These are phyloP conservation scores for Ictalurus furcatus DNA, from an alignment of 2,113 vertebrate genomes.

Conservation along the genomic window DNA sequence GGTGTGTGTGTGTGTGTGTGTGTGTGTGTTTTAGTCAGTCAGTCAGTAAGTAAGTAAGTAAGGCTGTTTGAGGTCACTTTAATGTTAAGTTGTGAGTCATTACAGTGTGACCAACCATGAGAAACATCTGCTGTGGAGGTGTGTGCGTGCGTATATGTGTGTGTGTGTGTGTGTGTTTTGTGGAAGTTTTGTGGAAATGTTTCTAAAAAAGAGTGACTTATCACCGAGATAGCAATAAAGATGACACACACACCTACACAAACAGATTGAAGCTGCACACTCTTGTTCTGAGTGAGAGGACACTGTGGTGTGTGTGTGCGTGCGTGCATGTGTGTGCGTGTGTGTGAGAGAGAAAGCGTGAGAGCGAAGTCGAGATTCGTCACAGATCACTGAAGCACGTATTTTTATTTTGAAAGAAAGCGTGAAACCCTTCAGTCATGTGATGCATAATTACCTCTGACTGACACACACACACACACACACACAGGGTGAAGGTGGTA, in stretches of 20 bases:
- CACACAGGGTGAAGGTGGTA: constrained; percentile 9
- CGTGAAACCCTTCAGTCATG: constrained; percentile 35
- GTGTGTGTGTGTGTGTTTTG: neutral
- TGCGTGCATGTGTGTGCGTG: neutral
- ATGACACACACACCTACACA: neutral
- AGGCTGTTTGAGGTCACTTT: neutral
- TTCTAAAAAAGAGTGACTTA: neutral
- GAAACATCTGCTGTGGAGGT: neutral
- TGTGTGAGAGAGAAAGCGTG: neutral
- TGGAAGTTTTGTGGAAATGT: neutral
- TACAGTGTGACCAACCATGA: neutral
- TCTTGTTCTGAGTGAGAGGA: neutral
- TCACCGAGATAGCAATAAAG: neutral
- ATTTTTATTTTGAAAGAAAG: constrained; percentile 33
- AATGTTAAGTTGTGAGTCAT: constrained; percentile 10
- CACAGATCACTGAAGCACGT: neutral
- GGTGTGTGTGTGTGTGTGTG: neutral
- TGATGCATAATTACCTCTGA: constrained; percentile 17
- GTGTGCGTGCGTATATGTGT: neutral
- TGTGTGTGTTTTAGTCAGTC: neutral
- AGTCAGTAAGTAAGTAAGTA: neutral
- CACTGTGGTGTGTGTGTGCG: neutral
- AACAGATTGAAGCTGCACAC: neutral
- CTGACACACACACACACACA: neutral
- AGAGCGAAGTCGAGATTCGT: neutral